Conservation (phyloP, 64 coral and sea anemone species). For the Porites australiensis region DNA sequence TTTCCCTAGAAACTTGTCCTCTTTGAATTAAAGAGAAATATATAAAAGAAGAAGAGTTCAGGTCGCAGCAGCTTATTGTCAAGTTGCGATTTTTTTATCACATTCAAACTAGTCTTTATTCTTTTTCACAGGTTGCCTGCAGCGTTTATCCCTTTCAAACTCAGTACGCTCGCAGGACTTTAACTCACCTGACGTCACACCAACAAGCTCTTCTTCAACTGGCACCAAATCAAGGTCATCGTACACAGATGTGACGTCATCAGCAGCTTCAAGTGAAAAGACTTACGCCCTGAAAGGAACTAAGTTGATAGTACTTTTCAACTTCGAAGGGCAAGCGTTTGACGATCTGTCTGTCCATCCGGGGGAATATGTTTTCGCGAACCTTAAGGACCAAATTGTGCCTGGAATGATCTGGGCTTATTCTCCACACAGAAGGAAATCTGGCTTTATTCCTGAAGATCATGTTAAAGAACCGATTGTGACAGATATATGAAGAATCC, state of each 20-base stretch:
- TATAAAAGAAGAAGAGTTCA: too few relatives aligned
- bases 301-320: conserved; percentile 74
- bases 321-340: conserved; percentile 85
- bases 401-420: conserved; percentile 88
- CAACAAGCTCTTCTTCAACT: conserved; percentile 77
- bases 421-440: conserved; percentile 80
- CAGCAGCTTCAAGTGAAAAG: conserved; percentile 57
- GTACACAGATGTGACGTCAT: conserved; percentile 69
- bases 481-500: conserved; percentile 75
- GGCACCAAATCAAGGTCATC: conserved; percentile 55
- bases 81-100: too few relatives aligned
- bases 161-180: conserved; percentile 22
- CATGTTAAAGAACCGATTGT: conserved; percentile 87
- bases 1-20: background rate
- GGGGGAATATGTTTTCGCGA: conserved; percentile 92
- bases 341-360: conserved; percentile 79
- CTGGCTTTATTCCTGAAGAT: conserved; percentile 86
- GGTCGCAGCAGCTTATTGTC: too few relatives aligned
- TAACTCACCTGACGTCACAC: conserved; percentile 74
- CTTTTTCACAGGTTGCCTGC: conserved; percentile 33
- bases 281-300: conserved; percentile 77
- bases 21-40: too few relatives aligned
- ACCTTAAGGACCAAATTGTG: conserved; percentile 92
- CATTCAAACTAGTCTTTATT: background rate
- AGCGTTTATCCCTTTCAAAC: conserved; percentile 48